Conservation (phyloP, 2,113 vertebrate species). For the Empidonax alnorum region DNA sequence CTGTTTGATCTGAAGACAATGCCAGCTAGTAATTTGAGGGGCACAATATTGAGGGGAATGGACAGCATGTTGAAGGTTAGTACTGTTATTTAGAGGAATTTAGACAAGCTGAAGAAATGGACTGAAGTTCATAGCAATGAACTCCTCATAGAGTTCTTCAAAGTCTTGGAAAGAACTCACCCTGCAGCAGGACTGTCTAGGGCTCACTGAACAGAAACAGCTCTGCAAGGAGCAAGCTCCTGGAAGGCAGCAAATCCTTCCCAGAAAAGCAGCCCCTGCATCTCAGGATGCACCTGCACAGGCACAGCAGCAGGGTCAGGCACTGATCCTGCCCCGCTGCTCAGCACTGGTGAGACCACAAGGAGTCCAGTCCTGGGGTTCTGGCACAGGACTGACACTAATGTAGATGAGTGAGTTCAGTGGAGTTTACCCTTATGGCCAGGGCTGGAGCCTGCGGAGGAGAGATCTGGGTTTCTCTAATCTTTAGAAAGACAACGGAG, state of each 20-base stretch:
- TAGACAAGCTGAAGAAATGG: neutral
- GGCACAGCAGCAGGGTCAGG: neutral
- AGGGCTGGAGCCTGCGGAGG: neutral
- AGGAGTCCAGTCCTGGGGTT: neutral
- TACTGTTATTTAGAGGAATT: neutral
- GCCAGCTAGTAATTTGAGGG: fast-evolving
- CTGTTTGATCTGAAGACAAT: neutral
- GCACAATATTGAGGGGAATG: neutral
- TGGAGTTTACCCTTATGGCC: neutral
- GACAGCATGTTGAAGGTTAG: fast-evolving
- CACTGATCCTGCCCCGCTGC: neutral
- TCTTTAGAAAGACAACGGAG: neutral
- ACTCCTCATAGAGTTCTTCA: fast-evolving
- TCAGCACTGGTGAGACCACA: fast-evolving
- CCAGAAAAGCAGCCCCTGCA: neutral
- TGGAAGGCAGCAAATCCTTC: neutral
- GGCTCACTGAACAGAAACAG: neutral
- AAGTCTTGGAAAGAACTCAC: neutral
- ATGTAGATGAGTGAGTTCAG: neutral
- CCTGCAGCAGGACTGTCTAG: neutral
- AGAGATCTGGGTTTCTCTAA: neutral
- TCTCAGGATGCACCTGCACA: neutral
- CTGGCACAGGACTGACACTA: neutral
- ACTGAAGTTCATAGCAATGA: neutral
- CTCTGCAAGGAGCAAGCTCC: neutral